Evolutionary conservation across 1,140 invertebrate genomes (phyloP).

Genomic region (Mya arenaria): DNA sequence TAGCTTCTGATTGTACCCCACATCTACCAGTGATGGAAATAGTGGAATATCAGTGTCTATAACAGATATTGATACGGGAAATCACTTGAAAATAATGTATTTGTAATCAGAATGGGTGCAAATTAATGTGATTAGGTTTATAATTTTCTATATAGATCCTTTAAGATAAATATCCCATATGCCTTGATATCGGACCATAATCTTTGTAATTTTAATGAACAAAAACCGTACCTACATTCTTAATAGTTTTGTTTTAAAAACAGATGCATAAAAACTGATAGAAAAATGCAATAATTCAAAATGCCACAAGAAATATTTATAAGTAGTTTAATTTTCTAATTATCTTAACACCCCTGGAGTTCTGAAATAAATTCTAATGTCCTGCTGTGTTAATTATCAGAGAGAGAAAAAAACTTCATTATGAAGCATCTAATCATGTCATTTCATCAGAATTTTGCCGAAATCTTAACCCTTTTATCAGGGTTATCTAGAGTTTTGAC

Average conservation of each 20-base stretch:
- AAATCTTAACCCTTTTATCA: conserved; percentile 42
- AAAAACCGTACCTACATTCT: neutral
- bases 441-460: conserved; percentile 35
- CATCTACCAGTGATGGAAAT: too few species aligned
- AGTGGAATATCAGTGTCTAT: too few species aligned
- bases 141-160: too few species aligned
- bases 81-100: too few species aligned
- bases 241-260: neutral
- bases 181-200: neutral
- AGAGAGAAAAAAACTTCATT: conserved; percentile 46
- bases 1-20: too few species aligned
- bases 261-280: conserved; percentile 1
- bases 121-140: too few species aligned
- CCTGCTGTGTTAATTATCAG: conserved; percentile 39
- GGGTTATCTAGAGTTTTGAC: conserved; percentile 51
- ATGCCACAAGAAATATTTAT: conserved; percentile 32
- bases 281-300: conserved; percentile 50
- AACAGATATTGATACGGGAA: too few species aligned
- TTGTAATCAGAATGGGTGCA: too few species aligned
- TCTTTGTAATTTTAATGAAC: neutral
- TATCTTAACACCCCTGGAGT: conserved; percentile 32
- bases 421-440: conserved; percentile 36
- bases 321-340: conserved; percentile 47
- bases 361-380: conserved; percentile 18
- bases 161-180: neutral